phyloP scores from a whole-genome alignment of 2,797 vertebrate genomes.

The Triplophysa yarkandensis region DNA sequence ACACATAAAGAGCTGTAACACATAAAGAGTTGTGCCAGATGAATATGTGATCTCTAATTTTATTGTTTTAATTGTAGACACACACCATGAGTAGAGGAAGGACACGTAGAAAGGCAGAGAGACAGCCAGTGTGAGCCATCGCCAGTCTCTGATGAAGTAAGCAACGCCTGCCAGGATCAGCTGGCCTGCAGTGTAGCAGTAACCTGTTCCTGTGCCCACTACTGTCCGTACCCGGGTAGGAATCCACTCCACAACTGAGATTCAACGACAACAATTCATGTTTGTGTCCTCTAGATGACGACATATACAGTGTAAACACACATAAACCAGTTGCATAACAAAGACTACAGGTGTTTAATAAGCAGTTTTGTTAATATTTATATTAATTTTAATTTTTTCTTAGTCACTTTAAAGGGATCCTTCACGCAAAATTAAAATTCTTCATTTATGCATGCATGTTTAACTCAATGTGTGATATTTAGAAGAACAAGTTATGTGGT shows the following conservation, averaged over 20 bases:
- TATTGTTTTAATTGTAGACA: not conserved
- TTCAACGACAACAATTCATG: not conserved
- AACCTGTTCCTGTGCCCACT: conserved; percentile 70
- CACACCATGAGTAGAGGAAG: conserved; percentile 79
- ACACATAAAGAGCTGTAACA: too few relatives aligned
- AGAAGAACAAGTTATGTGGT: too few relatives aligned
- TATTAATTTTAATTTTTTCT: too few relatives aligned
- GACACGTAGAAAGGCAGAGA: conserved; percentile 76
- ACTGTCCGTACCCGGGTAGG: conserved; percentile 70
- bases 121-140: conserved; percentile 75
- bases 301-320: conserved; percentile 10
- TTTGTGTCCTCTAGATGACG: conserved; percentile 11
- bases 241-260: conserved; percentile 81
- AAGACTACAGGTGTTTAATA: too few relatives aligned
- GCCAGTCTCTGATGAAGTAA: conserved; percentile 78
- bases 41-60: not conserved
- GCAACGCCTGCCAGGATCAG: conserved; percentile 72
- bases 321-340: too few relatives aligned
- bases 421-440: too few relatives aligned
- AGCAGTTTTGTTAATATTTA: too few relatives aligned
- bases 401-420: too few relatives aligned
- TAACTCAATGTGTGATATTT: too few relatives aligned
- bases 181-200: conserved; percentile 77
- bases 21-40: too few relatives aligned
- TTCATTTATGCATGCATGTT: too few relatives aligned